These are phyloP conservation scores for Rhinichthys osculus DNA, from an alignment of 2,797 vertebrate genomes.

Conservation along the genomic window DNA sequence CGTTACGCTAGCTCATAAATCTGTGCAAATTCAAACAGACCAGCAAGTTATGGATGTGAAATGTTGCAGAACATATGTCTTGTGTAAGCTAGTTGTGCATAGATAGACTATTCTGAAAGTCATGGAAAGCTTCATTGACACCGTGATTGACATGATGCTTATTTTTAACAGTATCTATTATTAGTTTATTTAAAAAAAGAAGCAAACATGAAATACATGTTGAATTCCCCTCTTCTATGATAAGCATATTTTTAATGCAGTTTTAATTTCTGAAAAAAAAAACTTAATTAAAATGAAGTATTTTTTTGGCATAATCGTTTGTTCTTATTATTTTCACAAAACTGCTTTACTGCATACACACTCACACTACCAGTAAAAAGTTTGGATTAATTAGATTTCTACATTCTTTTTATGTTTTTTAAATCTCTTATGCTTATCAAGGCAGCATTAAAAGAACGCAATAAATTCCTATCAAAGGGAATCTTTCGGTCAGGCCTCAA, in stretches of 20 bases:
- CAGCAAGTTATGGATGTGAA: conserved; percentile 8
- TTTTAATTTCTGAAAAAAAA: too few relatives aligned
- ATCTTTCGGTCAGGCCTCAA: background rate
- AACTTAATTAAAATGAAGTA: too few relatives aligned
- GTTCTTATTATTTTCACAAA: background rate
- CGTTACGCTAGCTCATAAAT: conserved; percentile 17
- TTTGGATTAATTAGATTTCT: background rate
- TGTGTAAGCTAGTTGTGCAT: background rate
- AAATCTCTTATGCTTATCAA: background rate
- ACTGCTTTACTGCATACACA: background rate
- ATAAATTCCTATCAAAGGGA: background rate
- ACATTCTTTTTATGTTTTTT: too few relatives aligned
- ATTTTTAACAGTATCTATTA: background rate
- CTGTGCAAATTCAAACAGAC: conserved; percentile 24
- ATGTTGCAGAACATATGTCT: conserved; percentile 5
- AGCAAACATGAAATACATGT: background rate
- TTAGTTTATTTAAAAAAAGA: background rate
- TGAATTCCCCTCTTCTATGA: background rate
- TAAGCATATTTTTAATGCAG: background rate
- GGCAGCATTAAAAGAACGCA: background rate
- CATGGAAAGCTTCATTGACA: background rate
- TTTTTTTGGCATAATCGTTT: background rate
- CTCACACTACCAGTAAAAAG: background rate
- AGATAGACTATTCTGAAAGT: background rate
- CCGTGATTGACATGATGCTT: background rate